phyloP scores from a whole-genome alignment of 2,113 vertebrate genomes.

The Oreochromis niloticus region DNA sequence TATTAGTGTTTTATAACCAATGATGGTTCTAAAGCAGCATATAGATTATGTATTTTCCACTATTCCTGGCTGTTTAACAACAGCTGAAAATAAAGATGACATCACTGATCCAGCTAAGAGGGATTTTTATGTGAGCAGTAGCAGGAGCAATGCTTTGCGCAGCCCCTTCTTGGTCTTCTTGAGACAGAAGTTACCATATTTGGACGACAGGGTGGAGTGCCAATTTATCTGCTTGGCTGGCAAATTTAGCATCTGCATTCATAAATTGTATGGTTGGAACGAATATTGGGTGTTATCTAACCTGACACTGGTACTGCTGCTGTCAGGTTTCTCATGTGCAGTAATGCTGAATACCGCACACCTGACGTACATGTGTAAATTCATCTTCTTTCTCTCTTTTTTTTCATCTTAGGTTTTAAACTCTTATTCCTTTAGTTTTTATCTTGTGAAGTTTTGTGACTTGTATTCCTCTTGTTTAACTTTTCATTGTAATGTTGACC shows the following conservation, averaged over 20 bases:
- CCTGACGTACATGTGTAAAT: background rate
- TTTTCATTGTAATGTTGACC: background rate
- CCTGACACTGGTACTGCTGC: background rate
- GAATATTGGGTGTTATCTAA: background rate
- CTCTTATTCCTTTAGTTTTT: background rate
- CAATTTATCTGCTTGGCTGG: background rate
- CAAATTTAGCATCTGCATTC: background rate
- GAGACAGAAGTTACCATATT: background rate
- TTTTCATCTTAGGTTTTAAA: background rate
- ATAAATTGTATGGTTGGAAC: background rate
- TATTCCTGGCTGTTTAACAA: background rate
- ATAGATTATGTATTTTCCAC: background rate
- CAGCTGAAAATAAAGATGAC: background rate
- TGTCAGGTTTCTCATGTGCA: background rate
- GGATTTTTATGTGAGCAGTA: background rate
- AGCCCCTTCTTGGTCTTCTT: background rate
- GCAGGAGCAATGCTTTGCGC: background rate
- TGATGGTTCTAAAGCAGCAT: too few species aligned
- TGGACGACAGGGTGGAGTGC: background rate
- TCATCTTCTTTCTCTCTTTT: background rate
- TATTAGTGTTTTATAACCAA: too few species aligned
- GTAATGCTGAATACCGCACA: background rate
- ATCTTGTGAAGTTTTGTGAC: background rate
- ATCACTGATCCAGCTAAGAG: background rate
- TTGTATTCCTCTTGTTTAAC: background rate